Evolutionary conservation across 2,113 vertebrate species (phyloP).

Genomic region (Rhinoptilus africanus): DNA sequence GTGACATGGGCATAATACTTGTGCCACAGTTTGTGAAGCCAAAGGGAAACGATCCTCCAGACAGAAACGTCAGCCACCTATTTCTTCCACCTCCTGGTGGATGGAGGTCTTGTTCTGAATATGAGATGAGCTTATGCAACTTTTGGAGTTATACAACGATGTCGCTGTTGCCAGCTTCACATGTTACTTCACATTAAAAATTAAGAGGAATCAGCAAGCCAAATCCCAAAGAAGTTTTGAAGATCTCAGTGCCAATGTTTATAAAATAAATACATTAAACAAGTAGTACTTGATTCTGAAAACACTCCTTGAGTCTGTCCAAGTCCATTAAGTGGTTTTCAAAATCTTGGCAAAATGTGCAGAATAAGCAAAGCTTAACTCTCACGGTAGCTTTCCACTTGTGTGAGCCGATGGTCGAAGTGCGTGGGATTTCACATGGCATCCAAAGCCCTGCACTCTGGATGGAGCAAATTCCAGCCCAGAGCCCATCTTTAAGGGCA

Average conservation of each 20-base stretch:
- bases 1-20: neutral
- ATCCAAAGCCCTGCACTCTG: neutral
- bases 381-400: neutral
- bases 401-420: neutral
- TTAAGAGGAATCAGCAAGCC: neutral
- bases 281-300: conserved; percentile 34
- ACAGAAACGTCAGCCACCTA: neutral
- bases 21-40: neutral
- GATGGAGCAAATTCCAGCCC: neutral
- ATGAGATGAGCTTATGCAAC: neutral
- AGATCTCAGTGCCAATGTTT: conserved; percentile 15
- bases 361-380: conserved; percentile 13
- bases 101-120: neutral
- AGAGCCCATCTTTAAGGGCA: neutral
- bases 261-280: conserved; percentile 41
- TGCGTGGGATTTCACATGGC: neutral
- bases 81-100: neutral
- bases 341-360: conserved; percentile 32
- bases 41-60: neutral
- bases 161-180: neutral
- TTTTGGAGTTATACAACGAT: neutral
- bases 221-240: conserved; percentile 22
- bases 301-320: neutral
- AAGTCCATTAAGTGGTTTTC: conserved; percentile 47
- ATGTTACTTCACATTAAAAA: conserved; percentile 33